A percentile compares a stretch with the other conserved stretches of the same genome.
Conservation (phyloP, 2,113 vertebrate genomes). For the Ahaetulla prasina region DNA sequence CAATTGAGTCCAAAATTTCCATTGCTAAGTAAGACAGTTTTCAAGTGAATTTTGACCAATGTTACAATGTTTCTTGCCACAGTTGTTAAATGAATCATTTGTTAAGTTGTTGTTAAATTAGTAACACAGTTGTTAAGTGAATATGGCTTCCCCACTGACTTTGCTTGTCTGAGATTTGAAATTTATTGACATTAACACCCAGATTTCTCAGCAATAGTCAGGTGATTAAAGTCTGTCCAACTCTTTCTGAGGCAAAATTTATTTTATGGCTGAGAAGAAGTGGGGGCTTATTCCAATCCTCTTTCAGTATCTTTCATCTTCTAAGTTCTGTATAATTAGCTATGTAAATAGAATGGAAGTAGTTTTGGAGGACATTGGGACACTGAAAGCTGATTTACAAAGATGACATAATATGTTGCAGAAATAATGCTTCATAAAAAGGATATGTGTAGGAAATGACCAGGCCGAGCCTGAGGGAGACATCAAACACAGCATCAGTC, state of each 20-base stretch:
- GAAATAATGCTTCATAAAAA: not conserved
- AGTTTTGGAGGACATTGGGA: not conserved
- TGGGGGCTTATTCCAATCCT: not conserved
- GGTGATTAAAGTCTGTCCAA: not conserved
- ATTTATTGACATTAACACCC: not conserved
- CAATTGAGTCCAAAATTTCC: too few species aligned
- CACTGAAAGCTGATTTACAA: not conserved
- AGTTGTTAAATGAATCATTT: too few species aligned
- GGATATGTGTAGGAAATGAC: not conserved
- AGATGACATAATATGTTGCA: not conserved
- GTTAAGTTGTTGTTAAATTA: too few species aligned
- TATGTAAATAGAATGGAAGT: not conserved
- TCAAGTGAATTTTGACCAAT: too few species aligned
- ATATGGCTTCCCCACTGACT: too few species aligned
- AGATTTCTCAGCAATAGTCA: not conserved
- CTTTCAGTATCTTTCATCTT: not conserved
- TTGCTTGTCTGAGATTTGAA: not conserved
- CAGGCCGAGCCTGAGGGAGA: not conserved
- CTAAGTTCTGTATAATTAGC: not conserved
- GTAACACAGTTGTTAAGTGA: too few species aligned
- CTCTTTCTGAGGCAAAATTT: not conserved
- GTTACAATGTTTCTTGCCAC: too few species aligned
- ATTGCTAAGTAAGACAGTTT: too few species aligned
- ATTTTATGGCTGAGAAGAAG: not conserved
- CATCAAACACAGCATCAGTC: too few species aligned